phyloP scores from a whole-genome alignment of 1,140 invertebrate genomes.

The Drosophila willistoni region DNA sequence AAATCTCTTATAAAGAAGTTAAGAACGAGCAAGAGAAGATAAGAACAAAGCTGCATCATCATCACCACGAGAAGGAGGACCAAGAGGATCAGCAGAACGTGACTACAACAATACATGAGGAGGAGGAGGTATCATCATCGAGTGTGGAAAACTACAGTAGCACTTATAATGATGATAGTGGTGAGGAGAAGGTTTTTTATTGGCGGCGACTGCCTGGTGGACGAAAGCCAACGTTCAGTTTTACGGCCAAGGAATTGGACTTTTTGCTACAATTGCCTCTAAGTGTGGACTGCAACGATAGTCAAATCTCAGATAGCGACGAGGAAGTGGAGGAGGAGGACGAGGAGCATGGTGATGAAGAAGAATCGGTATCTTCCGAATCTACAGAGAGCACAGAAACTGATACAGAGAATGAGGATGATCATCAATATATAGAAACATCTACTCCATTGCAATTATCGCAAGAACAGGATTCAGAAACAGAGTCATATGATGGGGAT shows the following conservation, averaged over 20 bases:
- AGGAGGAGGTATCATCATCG: not conserved
- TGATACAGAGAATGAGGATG: not conserved
- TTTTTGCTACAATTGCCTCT: constrained; percentile 3
- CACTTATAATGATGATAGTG: not conserved
- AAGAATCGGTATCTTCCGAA: not conserved
- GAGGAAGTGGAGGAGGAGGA: not conserved
- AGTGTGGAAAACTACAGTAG: constrained; percentile 1
- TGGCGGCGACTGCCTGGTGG: constrained; percentile 5
- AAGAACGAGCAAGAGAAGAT: too few relatives aligned
- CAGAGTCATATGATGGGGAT: not conserved
- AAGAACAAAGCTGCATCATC: too few relatives aligned
- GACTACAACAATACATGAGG: too few relatives aligned
- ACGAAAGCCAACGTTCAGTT: constrained; percentile 5
- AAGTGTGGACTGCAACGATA: not conserved
- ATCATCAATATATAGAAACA: not conserved
- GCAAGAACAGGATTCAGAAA: not conserved
- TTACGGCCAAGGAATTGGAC: constrained; percentile 26
- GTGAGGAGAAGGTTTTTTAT: constrained; percentile 1
- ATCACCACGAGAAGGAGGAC: not conserved
- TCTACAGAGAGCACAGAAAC: not conserved
- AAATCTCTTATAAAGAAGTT: too few relatives aligned
- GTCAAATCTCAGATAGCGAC: not conserved
- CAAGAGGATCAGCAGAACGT: not conserved
- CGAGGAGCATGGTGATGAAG: not conserved
- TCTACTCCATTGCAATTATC: not conserved